phyloP scores from a whole-genome alignment of 2,797 vertebrate species.

The Melanotaenia boesemani region DNA sequence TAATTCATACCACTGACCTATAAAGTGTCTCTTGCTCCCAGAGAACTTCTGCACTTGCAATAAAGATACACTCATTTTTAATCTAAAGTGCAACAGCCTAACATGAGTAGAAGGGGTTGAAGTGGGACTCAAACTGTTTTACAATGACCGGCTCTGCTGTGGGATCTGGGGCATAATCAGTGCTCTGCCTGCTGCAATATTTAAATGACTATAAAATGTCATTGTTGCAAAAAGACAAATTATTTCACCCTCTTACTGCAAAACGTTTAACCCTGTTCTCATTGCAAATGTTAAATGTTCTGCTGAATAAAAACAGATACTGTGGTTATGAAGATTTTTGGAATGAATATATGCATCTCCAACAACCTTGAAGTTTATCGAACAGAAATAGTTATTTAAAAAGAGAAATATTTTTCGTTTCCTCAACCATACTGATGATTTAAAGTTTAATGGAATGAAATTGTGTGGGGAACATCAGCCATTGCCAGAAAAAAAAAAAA shows the following conservation, averaged over 20 bases:
- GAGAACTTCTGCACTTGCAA: neutral
- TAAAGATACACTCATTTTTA: conserved; percentile 1
- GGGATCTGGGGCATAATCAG: neutral
- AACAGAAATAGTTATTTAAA: neutral
- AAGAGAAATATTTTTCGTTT: neutral
- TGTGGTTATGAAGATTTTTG: too few species aligned
- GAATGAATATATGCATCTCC: too few species aligned
- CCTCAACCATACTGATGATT: neutral
- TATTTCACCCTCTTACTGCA: neutral
- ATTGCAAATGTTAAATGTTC: neutral
- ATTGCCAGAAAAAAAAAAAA: conserved; percentile 4
- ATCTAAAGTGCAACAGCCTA: conserved; percentile 1
- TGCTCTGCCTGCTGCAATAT: neutral
- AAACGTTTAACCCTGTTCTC: neutral
- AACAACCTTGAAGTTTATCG: neutral
- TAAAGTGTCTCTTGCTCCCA: conserved; percentile 19
- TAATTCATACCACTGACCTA: conserved; percentile 38
- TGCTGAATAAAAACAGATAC: too few species aligned
- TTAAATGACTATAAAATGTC: conserved; percentile 1
- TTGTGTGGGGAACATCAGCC: conserved; percentile 11
- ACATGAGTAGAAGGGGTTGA: neutral
- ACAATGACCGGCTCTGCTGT: neutral
- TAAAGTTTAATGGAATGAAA: conserved; percentile 27
- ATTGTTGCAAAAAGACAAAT: too few species aligned
- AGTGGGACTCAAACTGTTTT: neutral